Conservation (phyloP, 2,113 vertebrate genomes). For the Hirundichthys speculiger region DNA sequence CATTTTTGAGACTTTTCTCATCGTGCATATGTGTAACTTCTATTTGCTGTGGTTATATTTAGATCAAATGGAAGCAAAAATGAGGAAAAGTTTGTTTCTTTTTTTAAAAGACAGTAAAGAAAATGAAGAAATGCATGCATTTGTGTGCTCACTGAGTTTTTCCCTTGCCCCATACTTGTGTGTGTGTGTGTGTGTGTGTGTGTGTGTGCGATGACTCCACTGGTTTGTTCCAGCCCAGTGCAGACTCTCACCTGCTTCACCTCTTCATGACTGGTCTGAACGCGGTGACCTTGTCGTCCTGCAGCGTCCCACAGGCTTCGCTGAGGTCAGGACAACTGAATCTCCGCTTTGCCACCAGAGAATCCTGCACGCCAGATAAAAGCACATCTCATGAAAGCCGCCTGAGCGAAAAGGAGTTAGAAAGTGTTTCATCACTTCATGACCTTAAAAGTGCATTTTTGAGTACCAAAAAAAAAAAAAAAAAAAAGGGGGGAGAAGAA, state of each 20-base stretch:
- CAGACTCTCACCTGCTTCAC: conserved; percentile 84
- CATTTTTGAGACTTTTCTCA: not conserved
- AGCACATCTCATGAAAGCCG: conserved; percentile 26
- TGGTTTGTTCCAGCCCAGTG: conserved; percentile 52
- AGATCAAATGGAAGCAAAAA: too few species aligned
- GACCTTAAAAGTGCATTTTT: not conserved
- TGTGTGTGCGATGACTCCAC: conserved; percentile 27
- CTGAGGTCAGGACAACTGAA: conserved; percentile 71
- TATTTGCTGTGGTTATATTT: too few species aligned
- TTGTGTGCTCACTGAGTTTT: not conserved
- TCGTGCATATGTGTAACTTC: too few species aligned
- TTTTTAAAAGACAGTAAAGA: not conserved
- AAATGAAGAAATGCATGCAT: not conserved
- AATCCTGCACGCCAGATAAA: conserved; percentile 71
- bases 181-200: conserved; percentile 5
- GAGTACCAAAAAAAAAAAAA: not conserved
- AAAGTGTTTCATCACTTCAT: not conserved
- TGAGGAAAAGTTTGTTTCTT: too few species aligned
- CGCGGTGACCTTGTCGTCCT: conserved; percentile 84
- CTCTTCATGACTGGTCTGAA: conserved; percentile 91
- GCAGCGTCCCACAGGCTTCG: conserved; percentile 68
- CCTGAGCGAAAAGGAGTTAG: not conserved
- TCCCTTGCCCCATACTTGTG: not conserved
- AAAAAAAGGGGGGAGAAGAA: too few species aligned
- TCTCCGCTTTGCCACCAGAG: conserved; percentile 72